A percentile compares a stretch with the other conserved stretches of the same genome.
Evolutionary conservation across 2,797 vertebrate genomes (phyloP).

Genomic region (Myiothlypis chrysogaster): DNA sequence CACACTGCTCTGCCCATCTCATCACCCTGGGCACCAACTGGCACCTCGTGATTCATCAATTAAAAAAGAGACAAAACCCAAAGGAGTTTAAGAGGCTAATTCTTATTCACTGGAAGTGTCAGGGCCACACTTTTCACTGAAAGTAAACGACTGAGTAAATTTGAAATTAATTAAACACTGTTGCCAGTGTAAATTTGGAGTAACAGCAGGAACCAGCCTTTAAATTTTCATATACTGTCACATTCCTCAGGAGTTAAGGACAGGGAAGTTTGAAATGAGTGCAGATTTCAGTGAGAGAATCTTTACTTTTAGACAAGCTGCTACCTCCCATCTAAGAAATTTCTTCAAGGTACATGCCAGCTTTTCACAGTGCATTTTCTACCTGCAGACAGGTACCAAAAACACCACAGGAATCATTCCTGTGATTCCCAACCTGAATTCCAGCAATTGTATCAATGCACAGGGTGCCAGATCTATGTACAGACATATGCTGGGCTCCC

Average conservation of each 20-base stretch:
- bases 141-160: background rate
- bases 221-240: background rate
- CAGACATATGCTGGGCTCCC: accelerated
- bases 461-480: background rate
- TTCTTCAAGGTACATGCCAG: accelerated
- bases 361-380: accelerated
- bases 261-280: background rate
- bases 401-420: background rate
- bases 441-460: accelerated
- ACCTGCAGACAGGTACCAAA: background rate
- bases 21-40: background rate
- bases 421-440: background rate
- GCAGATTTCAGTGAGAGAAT: background rate
- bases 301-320: background rate
- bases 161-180: background rate
- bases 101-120: background rate
- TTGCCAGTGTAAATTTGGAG: background rate
- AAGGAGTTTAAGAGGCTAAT: background rate
- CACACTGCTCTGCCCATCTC: background rate
- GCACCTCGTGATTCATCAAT: accelerated
- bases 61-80: background rate
- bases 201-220: background rate
- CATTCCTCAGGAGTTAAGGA: background rate
- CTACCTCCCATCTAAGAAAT: background rate
- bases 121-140: background rate